Evolutionary conservation across 2,113 vertebrate species (phyloP).

Genomic region (Tylochromis polylepis): DNA sequence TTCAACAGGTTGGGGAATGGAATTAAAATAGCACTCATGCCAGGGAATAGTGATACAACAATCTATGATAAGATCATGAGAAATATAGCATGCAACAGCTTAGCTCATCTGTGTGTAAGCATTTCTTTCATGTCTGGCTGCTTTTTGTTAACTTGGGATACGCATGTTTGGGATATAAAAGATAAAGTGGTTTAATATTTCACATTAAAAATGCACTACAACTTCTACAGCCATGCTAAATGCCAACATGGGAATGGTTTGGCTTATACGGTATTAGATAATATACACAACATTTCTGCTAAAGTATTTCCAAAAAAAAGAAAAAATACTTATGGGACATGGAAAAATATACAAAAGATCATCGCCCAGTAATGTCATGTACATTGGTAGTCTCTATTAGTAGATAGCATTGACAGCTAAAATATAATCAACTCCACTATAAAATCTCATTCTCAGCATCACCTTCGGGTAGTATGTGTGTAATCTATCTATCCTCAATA

Average conservation of each 20-base stretch:
- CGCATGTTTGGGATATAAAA: neutral
- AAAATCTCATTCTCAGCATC: neutral
- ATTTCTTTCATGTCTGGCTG: neutral
- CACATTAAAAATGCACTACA: neutral
- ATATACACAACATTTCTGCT: neutral
- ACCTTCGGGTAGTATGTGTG: neutral
- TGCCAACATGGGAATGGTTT: neutral
- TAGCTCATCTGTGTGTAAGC: neutral
- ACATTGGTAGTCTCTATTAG: neutral
- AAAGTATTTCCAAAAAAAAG: neutral
- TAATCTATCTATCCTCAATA: neutral
- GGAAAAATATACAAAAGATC: neutral
- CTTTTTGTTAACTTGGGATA: neutral
- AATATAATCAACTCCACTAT: neutral
- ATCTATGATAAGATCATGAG: slow-evolving; percentile 39
- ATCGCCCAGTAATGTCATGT: neutral
- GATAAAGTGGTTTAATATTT: neutral
- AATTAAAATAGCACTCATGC: slow-evolving; percentile 24
- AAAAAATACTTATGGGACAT: neutral
- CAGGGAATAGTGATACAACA: neutral
- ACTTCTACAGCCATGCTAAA: neutral
- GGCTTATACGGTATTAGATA: neutral
- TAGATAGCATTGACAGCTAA: neutral
- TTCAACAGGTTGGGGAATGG: slow-evolving; percentile 43
- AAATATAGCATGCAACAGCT: slow-evolving; percentile 4